Conservation (phyloP, 2,888 invertebrate species). For the Leptopilina drosophilae region DNA sequence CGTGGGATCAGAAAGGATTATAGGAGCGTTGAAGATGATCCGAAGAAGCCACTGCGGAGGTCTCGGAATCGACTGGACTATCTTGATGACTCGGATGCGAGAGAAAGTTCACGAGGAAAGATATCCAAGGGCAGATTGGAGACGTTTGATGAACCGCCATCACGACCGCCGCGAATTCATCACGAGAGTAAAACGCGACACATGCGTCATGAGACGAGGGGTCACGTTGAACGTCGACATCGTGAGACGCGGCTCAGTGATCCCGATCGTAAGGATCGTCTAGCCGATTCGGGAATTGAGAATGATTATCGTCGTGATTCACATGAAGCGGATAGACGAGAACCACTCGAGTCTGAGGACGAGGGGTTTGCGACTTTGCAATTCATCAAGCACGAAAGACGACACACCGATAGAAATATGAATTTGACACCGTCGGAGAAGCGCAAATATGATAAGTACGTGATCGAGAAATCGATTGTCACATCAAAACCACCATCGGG, state of each 20-base stretch:
- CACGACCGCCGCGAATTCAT: slow-evolving; percentile 64
- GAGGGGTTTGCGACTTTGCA: slow-evolving; percentile 84
- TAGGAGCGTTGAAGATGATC: slow-evolving; percentile 64
- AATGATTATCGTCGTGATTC: slow-evolving; percentile 88
- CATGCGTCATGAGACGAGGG: slow-evolving; percentile 76
- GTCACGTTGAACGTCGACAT: slow-evolving; percentile 68
- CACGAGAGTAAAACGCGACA: slow-evolving; percentile 74
- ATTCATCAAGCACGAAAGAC: slow-evolving; percentile 85
- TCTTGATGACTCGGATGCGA: slow-evolving; percentile 71
- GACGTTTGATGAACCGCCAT: slow-evolving; percentile 68
- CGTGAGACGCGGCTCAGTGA: slow-evolving; percentile 75
- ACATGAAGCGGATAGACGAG: slow-evolving; percentile 71
- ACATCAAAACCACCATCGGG: slow-evolving; percentile 72
- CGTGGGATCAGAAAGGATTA: slow-evolving; percentile 66
- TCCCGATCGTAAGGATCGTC: slow-evolving; percentile 80
- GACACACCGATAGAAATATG: slow-evolving; percentile 84
- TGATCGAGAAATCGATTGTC: slow-evolving; percentile 64
- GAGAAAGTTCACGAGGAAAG: slow-evolving; percentile 66
- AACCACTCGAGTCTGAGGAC: slow-evolving; percentile 81
- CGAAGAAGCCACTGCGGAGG: slow-evolving; percentile 68
- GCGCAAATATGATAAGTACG: slow-evolving; percentile 68
- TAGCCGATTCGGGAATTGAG: slow-evolving; percentile 89
- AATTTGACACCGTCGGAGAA: slow-evolving; percentile 71
- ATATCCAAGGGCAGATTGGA: slow-evolving; percentile 61
- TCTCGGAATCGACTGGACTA: slow-evolving; percentile 71